phyloP scores from a whole-genome alignment of 2,113 vertebrate species.

The Brachionichthys hirsutus region DNA sequence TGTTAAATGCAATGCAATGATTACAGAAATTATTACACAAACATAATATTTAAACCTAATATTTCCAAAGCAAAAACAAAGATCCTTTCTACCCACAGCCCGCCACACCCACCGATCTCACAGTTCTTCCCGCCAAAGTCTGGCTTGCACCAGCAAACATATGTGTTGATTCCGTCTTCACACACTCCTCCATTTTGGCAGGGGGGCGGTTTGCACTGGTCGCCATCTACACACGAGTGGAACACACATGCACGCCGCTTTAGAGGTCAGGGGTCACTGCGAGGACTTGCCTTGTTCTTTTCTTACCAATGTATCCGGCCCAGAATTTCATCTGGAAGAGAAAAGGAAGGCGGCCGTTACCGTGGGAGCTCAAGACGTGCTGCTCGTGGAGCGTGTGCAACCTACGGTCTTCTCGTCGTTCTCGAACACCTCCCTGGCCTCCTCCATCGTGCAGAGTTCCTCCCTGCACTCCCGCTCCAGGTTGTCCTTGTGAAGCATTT shows the following conservation, averaged over 20 bases:
- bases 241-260: constrained; percentile 14
- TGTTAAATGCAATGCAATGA: too few species aligned
- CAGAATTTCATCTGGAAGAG: constrained; percentile 67
- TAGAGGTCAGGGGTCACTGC: background rate
- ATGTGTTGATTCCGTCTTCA: constrained; percentile 80
- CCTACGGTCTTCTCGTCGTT: constrained; percentile 79
- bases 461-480: constrained; percentile 86
- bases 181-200: constrained; percentile 87
- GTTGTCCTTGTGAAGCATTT: constrained; percentile 72
- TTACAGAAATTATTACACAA: too few species aligned
- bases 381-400: constrained; percentile 10
- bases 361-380: background rate
- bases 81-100: too few species aligned
- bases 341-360: constrained; percentile 14
- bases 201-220: constrained; percentile 87
- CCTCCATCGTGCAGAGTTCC: constrained; percentile 83
- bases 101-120: constrained; percentile 83
- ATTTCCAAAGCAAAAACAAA: too few species aligned
- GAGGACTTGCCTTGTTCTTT: background rate
- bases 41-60: background rate
- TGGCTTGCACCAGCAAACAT: constrained; percentile 84
- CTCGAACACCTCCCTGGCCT: constrained; percentile 87
- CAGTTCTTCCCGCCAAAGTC: constrained; percentile 90
- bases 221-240: constrained; percentile 79
- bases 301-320: constrained; percentile 56